A percentile compares a stretch with the other conserved stretches of the same genome.
phyloP scores from a whole-genome alignment of 92 coral and sea anemone species.

The Metridium senile region DNA sequence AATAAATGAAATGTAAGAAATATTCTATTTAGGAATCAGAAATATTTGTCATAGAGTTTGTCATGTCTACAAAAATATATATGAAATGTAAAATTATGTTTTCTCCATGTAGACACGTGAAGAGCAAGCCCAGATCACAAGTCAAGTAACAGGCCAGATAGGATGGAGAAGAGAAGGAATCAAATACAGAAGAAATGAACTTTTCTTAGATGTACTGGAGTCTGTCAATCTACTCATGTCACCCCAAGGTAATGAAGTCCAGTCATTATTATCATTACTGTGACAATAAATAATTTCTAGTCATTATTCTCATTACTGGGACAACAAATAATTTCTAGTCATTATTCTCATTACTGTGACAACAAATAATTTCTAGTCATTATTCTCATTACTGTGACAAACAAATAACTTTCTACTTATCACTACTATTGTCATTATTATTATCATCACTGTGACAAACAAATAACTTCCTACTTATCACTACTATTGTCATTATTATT shows the following conservation, averaged over 20 bases:
- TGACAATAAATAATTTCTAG: background rate
- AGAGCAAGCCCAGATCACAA: conserved; percentile 98
- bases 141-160: conserved; percentile 99
- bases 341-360: background rate
- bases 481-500: background rate
- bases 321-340: too few species aligned
- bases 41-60: too few species aligned
- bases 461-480: background rate
- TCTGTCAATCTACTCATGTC: conserved; percentile 99
- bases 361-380: background rate
- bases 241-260: conserved; percentile 75
- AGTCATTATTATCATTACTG: background rate
- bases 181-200: conserved; percentile 96
- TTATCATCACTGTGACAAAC: background rate
- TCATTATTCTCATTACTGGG: background rate
- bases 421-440: background rate
- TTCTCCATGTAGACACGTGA: conserved; percentile 76
- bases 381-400: too few species aligned
- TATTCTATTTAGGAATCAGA: too few species aligned
- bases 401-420: too few species aligned
- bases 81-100: too few species aligned
- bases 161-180: conserved; percentile 99
- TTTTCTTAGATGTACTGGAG: conserved; percentile 95
- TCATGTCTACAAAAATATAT: too few species aligned
- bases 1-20: too few species aligned